phyloP scores from a whole-genome alignment of 2,797 vertebrate genomes.

The Sebastes oblongus region DNA sequence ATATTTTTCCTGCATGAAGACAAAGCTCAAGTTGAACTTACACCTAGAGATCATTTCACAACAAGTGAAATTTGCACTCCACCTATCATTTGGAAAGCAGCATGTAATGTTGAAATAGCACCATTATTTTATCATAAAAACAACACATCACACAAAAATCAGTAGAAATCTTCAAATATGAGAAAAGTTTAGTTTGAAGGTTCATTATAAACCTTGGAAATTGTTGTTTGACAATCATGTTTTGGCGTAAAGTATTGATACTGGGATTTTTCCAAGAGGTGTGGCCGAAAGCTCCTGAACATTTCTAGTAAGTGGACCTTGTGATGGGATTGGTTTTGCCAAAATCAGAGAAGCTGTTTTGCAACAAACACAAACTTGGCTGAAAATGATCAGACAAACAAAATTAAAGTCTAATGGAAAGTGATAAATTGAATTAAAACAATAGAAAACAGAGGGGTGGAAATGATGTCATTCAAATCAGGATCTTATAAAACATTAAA shows the following conservation, averaged over 20 bases:
- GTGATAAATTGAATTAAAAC: no score
- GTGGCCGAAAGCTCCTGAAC: not conserved
- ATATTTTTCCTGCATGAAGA: no score
- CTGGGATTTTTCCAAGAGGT: not conserved
- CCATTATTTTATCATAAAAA: not conserved
- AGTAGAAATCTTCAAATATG: not conserved
- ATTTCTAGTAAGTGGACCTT: not conserved
- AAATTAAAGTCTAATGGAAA: not conserved
- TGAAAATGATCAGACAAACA: no score
- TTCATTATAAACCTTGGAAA: not conserved
- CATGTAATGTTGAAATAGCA: not conserved
- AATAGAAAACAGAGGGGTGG: no score
- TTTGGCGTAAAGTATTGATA: not conserved
- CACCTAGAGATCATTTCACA: not conserved
- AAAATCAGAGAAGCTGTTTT: not conserved
- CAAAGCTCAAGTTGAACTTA: no score
- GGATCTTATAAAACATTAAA: no score
- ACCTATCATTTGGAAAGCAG: not conserved
- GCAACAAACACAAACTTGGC: not conserved
- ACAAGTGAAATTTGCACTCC: not conserved
- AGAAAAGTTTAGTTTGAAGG: not conserved
- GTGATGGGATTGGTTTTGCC: not conserved
- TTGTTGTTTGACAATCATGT: not conserved
- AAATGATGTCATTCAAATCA: no score
- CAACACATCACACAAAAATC: not conserved